Conservation (phyloP, 2,797 vertebrate species). For the Lemur catta region DNA sequence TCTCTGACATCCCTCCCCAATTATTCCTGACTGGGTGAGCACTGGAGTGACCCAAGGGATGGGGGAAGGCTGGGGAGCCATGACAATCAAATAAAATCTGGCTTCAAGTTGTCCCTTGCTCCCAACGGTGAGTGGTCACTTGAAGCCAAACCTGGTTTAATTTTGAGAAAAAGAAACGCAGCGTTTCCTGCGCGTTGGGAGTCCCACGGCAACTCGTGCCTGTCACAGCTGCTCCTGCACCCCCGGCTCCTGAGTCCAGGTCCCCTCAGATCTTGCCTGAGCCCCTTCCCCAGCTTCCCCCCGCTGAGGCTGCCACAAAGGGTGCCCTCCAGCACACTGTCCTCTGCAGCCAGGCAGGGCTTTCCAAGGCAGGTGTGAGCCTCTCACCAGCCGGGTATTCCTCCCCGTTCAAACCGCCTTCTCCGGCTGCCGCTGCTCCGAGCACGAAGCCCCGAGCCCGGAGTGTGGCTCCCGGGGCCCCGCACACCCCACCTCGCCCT, state of each 20-base stretch:
- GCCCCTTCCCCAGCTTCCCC: not conserved
- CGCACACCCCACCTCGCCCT: not conserved
- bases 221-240: not conserved
- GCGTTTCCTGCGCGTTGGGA: not conserved
- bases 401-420: not conserved
- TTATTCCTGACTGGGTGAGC: not conserved
- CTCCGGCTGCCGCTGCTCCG: not conserved
- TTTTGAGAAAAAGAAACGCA: not conserved
- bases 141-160: not conserved
- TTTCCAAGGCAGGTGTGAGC: not conserved
- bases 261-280: rapidly evolving
- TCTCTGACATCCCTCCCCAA: not conserved
- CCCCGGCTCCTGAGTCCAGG: not conserved
- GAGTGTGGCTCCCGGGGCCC: rapidly evolving
- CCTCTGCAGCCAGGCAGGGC: not conserved
- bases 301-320: rapidly evolving
- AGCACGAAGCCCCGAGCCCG: not conserved
- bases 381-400: not conserved
- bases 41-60: not conserved
- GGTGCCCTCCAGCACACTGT: not conserved
- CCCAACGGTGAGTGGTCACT: not conserved
- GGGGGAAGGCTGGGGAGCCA: not conserved
- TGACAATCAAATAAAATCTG: not conserved
- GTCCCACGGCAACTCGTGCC: rapidly evolving
- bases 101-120: not conserved